Percentiles rank a stretch among this genome's conserved stretches.
Evolutionary conservation across 2,113 vertebrate species (phyloP).

Genomic region (Mormyrus lacerda): DNA sequence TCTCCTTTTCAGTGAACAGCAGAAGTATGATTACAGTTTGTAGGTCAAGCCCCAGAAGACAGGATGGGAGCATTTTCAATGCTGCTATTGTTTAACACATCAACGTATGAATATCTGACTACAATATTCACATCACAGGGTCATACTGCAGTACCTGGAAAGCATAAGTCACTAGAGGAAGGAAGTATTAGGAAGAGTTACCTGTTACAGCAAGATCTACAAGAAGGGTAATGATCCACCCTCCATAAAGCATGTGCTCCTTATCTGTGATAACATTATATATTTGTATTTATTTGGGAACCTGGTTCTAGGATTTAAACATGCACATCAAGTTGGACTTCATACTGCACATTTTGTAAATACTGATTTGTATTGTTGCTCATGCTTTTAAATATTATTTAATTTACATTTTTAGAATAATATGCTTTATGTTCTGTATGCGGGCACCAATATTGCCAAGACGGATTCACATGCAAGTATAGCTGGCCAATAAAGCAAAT

Average conservation of each 20-base stretch:
- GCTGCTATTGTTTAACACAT: not conserved
- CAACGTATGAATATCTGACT: not conserved
- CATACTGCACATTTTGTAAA: not conserved
- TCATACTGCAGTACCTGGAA: not conserved
- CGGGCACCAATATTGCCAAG: not conserved
- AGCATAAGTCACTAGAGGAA: not conserved
- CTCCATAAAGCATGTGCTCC: not conserved
- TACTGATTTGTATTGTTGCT: not conserved
- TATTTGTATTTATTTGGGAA: not conserved
- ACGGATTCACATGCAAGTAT: not conserved
- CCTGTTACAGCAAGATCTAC: not conserved
- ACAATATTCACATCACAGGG: not conserved
- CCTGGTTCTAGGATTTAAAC: not conserved
- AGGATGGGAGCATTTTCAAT: not conserved
- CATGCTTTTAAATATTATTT: not conserved
- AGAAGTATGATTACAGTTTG: not conserved
- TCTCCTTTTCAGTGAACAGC: not conserved
- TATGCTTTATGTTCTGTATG: not conserved
- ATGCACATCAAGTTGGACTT: not conserved
- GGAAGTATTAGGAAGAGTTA: not conserved
- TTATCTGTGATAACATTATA: not conserved
- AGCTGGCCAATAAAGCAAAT: not conserved
- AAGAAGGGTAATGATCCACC: not conserved
- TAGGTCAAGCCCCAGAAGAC: not conserved
- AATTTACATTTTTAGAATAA: not conserved